Base-by-base conservation (phyloP, 2,797 vertebrate species). In the Loris lydekkerianus region DNA sequence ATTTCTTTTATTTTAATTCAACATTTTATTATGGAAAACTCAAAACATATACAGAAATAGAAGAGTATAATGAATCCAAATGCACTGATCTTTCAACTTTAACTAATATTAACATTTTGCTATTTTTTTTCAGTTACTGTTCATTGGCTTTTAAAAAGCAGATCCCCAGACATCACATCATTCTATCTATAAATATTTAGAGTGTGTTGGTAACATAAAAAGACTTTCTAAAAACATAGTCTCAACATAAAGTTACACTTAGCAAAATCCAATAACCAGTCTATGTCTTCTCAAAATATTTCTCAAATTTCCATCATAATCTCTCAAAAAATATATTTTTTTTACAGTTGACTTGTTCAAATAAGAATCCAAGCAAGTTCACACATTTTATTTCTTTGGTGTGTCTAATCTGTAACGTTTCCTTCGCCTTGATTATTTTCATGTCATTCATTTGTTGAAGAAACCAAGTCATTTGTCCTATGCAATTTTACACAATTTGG, bases 1-100 rank as follows among this genome's bases (percentile, higher is more conserved):
- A 89, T 94, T 91, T 89, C 76, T 87, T 76, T 94, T 89, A 60
- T 90, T 95, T 94, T 92, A 92, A 96, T 89, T 92, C 81, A 91
- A 23, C 34, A 69, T 86, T 93, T 82, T 92, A 70, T 95, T 86
- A 60, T 86, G 34, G 86, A 77, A 91, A 95, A 75, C 67, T 86
- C 81, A 27, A 89, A 92, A 80, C 56, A 13, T 61, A 72, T 69
- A 67, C 94, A 67, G 76, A 96, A 90, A 91, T 73, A 91, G 78
- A 94, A 25, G 7, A 89, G 43, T 37, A 61, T 95, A 91, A 91
- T 53, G 89, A 92, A 76, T 67, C 78, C 78, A 91, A 86, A 77
- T 60, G 58, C 67, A 81, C 67, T 91, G 61, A 69, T 89, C 88
- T 69, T 84, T 97, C 89, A 95, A 43, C 61, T 89, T 86, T 63